These are phyloP conservation scores for Tenualosa thibaudeaui DNA, from an alignment of 2,797 vertebrate species.

Conservation along the genomic window DNA sequence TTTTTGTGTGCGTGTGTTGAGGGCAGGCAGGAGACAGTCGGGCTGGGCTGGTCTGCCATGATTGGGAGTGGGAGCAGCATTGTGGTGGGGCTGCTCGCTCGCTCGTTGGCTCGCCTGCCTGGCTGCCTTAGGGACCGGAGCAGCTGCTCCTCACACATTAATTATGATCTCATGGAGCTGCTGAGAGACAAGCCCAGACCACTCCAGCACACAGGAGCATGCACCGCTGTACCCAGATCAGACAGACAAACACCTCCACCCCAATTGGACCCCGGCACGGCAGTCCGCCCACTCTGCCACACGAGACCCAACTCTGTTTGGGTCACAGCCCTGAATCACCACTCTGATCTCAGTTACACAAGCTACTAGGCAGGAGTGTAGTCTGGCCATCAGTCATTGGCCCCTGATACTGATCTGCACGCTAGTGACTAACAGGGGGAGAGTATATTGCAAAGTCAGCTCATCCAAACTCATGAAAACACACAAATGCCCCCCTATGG, in stretches of 20 bases:
- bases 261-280: neutral
- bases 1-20: neutral
- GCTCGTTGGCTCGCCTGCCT: too few species aligned
- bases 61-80: neutral
- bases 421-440: neutral
- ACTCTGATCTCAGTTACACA: neutral
- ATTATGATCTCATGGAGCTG: slow-evolving; percentile 29
- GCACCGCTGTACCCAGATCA: neutral
- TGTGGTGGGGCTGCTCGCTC: neutral
- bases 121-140: slow-evolving; percentile 19
- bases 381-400: neutral
- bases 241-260: neutral
- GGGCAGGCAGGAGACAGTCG: neutral
- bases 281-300: neutral
- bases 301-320: neutral
- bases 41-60: too few species aligned
- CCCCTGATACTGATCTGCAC: neutral
- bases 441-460: neutral
- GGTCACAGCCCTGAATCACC: neutral
- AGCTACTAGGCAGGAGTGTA: neutral
- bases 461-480: neutral
- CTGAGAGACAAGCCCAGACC: slow-evolving; percentile 41
- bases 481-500: neutral
- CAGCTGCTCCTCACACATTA: slow-evolving; percentile 27
- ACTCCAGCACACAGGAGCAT: slow-evolving; percentile 12